Evolutionary conservation across 2,888 invertebrate species (phyloP), one percentile per base, ranked within the genome.

Genomic region (Brachylomia viminalis): DNA sequence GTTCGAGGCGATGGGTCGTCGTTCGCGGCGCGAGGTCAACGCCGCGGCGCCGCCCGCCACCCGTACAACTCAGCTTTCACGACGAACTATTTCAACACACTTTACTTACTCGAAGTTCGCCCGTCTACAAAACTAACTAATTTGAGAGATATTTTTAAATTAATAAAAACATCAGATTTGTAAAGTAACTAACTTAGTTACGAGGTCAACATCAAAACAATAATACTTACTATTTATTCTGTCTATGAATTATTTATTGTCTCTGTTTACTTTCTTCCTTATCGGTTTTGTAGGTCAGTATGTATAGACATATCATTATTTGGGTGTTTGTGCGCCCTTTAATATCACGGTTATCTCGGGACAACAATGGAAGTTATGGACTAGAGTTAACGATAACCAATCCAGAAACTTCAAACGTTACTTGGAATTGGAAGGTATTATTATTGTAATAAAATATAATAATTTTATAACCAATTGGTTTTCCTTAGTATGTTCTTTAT

Each of bases 211-310:
- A 94, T 92, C 93, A 93, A 92, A 95, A 94, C 93, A 95, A 93
- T 91, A 91, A 93, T 91, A 91, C 88, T 93, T 91, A 91, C 88
- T 92, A 90, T 93, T 92, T 93, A 92, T 94, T 93, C 91, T 87
- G 92, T 91, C 86, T 85, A 84, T 94, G 91, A 93, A 94, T 95
- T 92, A 95, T 95, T 94, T 92, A 94, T 95, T 92, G 86, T 88
- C 89, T 88, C 87, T 93, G 92, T 96, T 95, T 95, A 94, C 94
- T 95, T 95, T 95, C 95, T 92, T 93, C 89, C 92, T 93, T 95
- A 96, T 94, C 95, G 82, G 81, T 85, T 92, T 94, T 94, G 89
- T 95, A 90, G 95, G 95, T 95, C 94, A 95, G 91, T 91, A 87
- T 77, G 90, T 91, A 88, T 69, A 79, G 92, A 92, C 85, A 87